Conservation (phyloP, 2,888 invertebrate genomes). For the Loripinus fragilis region DNA sequence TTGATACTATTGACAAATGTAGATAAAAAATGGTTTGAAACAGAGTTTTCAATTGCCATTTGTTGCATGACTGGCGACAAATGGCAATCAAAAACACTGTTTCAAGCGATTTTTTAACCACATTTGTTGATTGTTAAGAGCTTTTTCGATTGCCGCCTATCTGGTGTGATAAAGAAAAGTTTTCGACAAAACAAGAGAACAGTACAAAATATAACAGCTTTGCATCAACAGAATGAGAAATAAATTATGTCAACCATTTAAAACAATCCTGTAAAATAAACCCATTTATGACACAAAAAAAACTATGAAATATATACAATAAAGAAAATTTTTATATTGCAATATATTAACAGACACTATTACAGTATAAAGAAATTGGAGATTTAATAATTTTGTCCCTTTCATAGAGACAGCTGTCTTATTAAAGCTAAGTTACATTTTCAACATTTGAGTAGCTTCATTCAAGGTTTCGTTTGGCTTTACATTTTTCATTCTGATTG, state of each 20-base stretch:
- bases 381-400: neutral
- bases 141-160: too few relatives aligned
- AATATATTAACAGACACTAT: slow-evolving; percentile 8
- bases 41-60: too few relatives aligned
- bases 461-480: neutral
- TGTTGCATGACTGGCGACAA: too few relatives aligned
- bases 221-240: neutral
- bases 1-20: neutral
- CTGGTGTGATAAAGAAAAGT: neutral
- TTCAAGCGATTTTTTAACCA: neutral
- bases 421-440: neutral
- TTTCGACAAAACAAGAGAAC: neutral
- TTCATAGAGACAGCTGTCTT: neutral
- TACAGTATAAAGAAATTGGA: neutral
- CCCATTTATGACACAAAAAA: neutral
- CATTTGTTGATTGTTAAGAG: too few relatives aligned
- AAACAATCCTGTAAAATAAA: slow-evolving; percentile 19
- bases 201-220: neutral
- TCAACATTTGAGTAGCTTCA: neutral
- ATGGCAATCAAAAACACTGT: neutral
- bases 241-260: slow-evolving; percentile 3
- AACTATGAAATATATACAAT: neutral
- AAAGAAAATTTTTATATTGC: slow-evolving; percentile 3
- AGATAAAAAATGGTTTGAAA: neutral
- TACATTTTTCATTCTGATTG: too few relatives aligned